Evolutionary conservation across 2,888 invertebrate genomes (phyloP).

Genomic region (Zeuzera pyrina): DNA sequence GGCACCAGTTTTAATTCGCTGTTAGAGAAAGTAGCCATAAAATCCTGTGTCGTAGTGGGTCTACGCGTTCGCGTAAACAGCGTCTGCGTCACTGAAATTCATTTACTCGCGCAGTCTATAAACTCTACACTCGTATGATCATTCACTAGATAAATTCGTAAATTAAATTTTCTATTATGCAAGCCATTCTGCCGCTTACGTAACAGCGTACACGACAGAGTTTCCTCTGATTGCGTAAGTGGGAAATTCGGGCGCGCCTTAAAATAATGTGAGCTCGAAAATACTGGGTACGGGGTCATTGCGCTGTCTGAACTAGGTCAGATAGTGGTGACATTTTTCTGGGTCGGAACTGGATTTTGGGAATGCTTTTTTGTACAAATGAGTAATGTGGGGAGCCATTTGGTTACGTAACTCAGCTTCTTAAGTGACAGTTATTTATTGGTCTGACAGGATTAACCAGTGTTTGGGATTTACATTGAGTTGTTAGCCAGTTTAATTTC

Average conservation of each 20-base stretch:
- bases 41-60: no score
- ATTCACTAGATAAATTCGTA: constrained; percentile 66
- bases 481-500: not conserved
- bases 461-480: no score
- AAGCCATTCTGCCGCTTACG: constrained; percentile 29
- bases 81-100: no score
- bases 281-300: constrained; percentile 36
- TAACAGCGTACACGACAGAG: constrained; percentile 19
- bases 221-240: constrained; percentile 19
- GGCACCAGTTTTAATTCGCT: no score
- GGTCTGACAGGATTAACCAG: constrained; percentile 1
- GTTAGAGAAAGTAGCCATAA: no score
- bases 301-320: constrained; percentile 54
- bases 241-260: constrained; percentile 43
- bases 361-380: constrained; percentile 44
- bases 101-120: constrained; percentile 56
- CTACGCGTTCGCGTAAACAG: no score
- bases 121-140: constrained; percentile 65
- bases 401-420: constrained; percentile 11
- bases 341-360: constrained; percentile 42
- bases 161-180: constrained; percentile 51
- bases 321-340: constrained; percentile 51
- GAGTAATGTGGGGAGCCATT: constrained; percentile 33
- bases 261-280: constrained; percentile 51
- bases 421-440: constrained; percentile 12